phyloP scores from a whole-genome alignment of 2,797 vertebrate genomes.

The Myoxocephalus aenaeus region DNA sequence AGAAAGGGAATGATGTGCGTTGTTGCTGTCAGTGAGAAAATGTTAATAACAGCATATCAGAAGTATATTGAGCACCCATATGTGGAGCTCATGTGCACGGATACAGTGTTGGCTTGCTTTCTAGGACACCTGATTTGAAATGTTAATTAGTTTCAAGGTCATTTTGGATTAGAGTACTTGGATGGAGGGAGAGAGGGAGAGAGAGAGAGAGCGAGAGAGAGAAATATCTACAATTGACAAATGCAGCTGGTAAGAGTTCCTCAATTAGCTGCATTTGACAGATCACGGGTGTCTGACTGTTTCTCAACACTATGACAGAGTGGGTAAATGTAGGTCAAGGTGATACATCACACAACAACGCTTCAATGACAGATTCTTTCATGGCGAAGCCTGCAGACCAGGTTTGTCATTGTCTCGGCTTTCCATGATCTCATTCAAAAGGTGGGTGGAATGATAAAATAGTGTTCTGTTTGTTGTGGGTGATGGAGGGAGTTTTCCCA shows the following conservation, averaged over 20 bases:
- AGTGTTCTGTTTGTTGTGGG: background rate
- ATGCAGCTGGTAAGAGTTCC: background rate
- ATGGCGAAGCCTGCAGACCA: too few relatives aligned
- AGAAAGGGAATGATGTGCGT: conserved; percentile 1
- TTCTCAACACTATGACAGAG: too few relatives aligned
- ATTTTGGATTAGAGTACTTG: too few relatives aligned
- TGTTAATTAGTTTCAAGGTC: too few relatives aligned
- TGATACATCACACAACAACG: background rate
- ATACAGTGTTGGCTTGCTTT: background rate
- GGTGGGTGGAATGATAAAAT: background rate
- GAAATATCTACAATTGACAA: background rate
- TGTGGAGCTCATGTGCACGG: background rate
- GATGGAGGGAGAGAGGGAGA: too few relatives aligned
- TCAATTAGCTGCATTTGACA: background rate
- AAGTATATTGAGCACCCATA: background rate
- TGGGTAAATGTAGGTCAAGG: background rate
- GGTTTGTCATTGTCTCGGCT: background rate
- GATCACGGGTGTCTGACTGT: background rate
- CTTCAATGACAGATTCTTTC: background rate
- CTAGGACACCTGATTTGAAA: background rate
- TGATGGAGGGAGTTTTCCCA: background rate
- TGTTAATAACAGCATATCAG: background rate
- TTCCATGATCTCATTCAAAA: accelerated
- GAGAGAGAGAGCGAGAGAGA: too few relatives aligned
- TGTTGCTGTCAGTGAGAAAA: background rate